Base-by-base conservation (phyloP, 2,797 vertebrate species). In the Sphenopsis melanotis region DNA sequence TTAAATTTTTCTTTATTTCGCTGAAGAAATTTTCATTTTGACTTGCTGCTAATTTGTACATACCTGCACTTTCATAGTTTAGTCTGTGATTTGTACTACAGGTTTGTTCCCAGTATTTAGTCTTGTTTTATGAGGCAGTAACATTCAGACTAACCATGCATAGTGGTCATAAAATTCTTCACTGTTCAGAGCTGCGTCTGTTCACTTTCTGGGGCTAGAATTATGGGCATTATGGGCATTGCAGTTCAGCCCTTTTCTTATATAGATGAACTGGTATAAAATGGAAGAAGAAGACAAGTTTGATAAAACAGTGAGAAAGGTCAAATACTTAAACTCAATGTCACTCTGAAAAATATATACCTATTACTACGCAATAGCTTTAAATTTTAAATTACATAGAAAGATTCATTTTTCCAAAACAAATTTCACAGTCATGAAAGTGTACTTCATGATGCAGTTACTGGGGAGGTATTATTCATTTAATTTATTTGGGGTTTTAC, bases 61-160 rank as follows among this genome's bases (percentile, higher is more conserved):
- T 34, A 56, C 1, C 11, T 14, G 4, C 32, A 15, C 47, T 87
- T 81, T 36, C 6, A 7, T 55, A 0, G 0, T 63, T 72, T 56
- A 15, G 8, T 81, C 26, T 39, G 5, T 75, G 30, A 72, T 63
- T 84, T 82, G 2, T 74, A 20, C 53, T 46, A 17, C 6, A 44
- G 15, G 0, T 3, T 47, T 68, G 74, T 87, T 42, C 13, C 39
- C 34, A 32, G 34, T 36, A 55, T 47, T 75, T 59, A 50, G 13
- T n/a, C 24, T 42, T 80, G 12, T 50, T 75, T 69, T 61, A 27
- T 32, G 5, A 59, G 83, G 16, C 12, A 60, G 20, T 26, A 57
- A 8, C 2, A 13, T 23, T 6, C 9, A 75, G 56, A 64, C 30
- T 68, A 77, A 71, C 41, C 32, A 39, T 11, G 5, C 12, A 34